Evolutionary conservation across 2,888 invertebrate genomes (phyloP), one percentile per base, ranked within the genome.

Genomic region (Athalia circularis): DNA sequence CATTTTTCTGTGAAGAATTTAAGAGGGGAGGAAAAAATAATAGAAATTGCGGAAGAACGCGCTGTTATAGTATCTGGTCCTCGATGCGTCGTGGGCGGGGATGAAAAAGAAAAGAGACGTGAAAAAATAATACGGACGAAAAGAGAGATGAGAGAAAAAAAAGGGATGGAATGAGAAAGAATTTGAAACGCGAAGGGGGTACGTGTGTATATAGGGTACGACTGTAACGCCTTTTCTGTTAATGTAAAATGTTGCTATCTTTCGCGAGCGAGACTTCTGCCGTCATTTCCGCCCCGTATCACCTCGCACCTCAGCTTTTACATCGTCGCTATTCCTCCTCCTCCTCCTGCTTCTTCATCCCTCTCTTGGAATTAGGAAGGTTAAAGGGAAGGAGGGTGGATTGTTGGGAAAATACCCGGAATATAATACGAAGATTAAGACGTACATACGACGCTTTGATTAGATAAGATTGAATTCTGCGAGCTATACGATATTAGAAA

Each of bases 221-320:
- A 45, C 52, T n/a, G 48, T n/a, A 3, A 9, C 59, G n/a, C 15
- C 15, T 72, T 45, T 72, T 72, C 57, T 57, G 59, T 59, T 72
- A 72, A 72, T 72, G 72, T 72, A 59, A 72, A 72, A 72, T 72
- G 59, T 72, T 72, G 72, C 72, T 72, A 72, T 72, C 72, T 72
- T 13, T 72, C 47, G 47, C 59, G 47, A 57, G 57, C 57, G 59
- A 29, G 29, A 29, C 29, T 29, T 29, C 29, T 29, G 29, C 57
- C 59, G 13, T 72, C 72, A 72, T 72, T 72, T 72, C 72, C 72
- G 57, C 4, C 59, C 57, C 29, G 29, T 29, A 29, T 29, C 29
- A 29, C 29, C 29, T 29, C 29, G 29, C 29, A 29, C 29, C 29
- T 29, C 29, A 29, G 29, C 29, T 29, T 29, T 29, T 29, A 29